These are phyloP conservation scores for Porites lutea DNA, from an alignment of 64 coral and sea anemone species.

Conservation along the genomic window DNA sequence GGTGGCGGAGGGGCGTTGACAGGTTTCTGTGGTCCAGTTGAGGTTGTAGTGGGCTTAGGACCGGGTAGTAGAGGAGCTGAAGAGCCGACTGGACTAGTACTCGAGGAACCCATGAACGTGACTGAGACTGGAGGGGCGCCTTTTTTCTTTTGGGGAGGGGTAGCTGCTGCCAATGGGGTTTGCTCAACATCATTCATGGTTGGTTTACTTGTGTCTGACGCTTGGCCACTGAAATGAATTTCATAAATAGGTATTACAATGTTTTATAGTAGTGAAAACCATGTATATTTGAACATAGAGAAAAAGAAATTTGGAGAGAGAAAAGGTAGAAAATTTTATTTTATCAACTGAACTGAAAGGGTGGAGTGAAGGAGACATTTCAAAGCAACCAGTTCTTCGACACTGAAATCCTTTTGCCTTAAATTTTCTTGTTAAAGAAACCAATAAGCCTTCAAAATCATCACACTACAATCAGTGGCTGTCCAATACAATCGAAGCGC, in stretches of 20 bases:
- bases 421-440: no score
- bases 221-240: slow-evolving; percentile 26
- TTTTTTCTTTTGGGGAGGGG: slow-evolving; percentile 59
- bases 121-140: slow-evolving; percentile 58
- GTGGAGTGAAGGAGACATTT: no score
- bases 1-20: slow-evolving; percentile 51
- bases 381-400: no score
- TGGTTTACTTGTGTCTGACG: slow-evolving; percentile 14
- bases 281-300: no score
- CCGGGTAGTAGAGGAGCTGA: slow-evolving; percentile 53
- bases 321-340: no score
- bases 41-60: slow-evolving; percentile 32
- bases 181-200: slow-evolving; percentile 7
- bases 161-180: background rate
- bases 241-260: background rate
- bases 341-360: no score
- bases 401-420: no score
- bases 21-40: slow-evolving; percentile 65
- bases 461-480: no score
- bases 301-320: no score
- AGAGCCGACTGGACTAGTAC: slow-evolving; percentile 50
- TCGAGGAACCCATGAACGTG: slow-evolving; percentile 87
- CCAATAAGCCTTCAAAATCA: no score
- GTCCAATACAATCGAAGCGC: no score
- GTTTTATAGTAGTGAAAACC: no score